Evolutionary conservation across 1,140 invertebrate genomes (phyloP).

Genomic region (Pogonomyrmex californicus): DNA sequence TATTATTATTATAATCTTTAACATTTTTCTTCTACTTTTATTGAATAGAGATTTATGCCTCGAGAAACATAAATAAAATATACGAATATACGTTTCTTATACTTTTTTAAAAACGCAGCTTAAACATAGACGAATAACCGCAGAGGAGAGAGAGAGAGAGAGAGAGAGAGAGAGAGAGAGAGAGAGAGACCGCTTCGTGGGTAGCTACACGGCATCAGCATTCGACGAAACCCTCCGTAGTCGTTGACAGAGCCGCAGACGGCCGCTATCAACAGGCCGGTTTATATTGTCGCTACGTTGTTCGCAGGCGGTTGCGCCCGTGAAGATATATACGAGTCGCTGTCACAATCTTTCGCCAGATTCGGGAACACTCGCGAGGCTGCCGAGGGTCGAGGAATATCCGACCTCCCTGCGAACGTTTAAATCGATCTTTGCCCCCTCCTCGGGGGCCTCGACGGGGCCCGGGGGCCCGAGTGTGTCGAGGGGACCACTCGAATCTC

Average conservation of each 20-base stretch:
- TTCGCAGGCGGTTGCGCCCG: conserved; percentile 39
- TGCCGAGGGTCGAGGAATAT: conserved; percentile 64
- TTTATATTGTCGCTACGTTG: conserved; percentile 37
- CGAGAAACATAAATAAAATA: not conserved
- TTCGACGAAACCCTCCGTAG: conserved; percentile 66
- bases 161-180: too few relatives aligned
- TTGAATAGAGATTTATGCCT: not conserved
- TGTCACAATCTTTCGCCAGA: conserved; percentile 74
- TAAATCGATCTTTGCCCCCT: conserved; percentile 73
- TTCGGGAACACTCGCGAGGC: conserved; percentile 69
- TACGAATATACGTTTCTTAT: not conserved
- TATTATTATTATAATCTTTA: too few relatives aligned
- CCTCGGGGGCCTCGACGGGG: conserved; percentile 15
- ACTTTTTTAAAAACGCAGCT: not conserved
- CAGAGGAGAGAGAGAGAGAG: not conserved
- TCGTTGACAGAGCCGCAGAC: conserved; percentile 68
- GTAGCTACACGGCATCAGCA: conserved; percentile 12
- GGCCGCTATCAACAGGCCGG: conserved; percentile 63
- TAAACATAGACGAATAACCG: not conserved
- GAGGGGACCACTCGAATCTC: conserved; percentile 70
- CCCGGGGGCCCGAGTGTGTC: conserved; percentile 1
- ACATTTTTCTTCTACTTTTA: not conserved
- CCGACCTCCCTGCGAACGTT: conserved; percentile 68
- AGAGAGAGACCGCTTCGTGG: conserved; percentile 15
- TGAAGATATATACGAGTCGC: conserved; percentile 71